These are phyloP conservation scores for Arctia plantaginis DNA, from an alignment of 2,888 invertebrate genomes.

Conservation along the genomic window DNA sequence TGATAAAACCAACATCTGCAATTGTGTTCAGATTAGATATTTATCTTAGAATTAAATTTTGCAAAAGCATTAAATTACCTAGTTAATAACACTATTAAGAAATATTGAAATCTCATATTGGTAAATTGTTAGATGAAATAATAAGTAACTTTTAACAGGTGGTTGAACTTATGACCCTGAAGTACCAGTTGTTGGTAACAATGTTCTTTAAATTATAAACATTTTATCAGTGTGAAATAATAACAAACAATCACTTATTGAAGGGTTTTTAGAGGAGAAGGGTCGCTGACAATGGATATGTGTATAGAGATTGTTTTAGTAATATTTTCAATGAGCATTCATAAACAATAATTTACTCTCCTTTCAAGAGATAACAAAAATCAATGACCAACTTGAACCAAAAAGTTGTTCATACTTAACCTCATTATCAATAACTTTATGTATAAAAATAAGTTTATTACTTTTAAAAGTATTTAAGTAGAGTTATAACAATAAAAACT, in stretches of 20 bases:
- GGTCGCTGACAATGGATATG: not conserved
- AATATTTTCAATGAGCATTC: not conserved
- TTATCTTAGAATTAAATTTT: not conserved
- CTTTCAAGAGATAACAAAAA: not conserved
- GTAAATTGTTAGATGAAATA: no score
- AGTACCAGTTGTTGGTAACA: not conserved
- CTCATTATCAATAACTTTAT: not conserved
- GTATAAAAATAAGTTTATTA: not conserved
- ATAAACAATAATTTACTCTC: not conserved
- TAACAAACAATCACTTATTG: not conserved
- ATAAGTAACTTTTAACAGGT: not conserved
- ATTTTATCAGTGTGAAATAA: not conserved
- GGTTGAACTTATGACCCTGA: not conserved
- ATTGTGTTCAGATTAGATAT: not conserved
- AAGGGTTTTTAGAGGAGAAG: conserved; percentile 5
- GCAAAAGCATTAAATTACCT: not conserved
- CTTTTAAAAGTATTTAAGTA: not conserved
- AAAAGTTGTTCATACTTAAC: conserved; percentile 1
- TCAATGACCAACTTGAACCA: conserved; percentile 10
- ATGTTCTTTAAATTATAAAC: not conserved
- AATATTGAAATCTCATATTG: not conserved
- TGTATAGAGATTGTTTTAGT: not conserved
- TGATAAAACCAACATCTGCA: not conserved
- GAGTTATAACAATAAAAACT: conserved; percentile 21
- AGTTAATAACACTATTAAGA: not conserved